Evolutionary conservation across 2,113 vertebrate genomes (phyloP), one percentile per base, ranked within the genome.

Genomic region (Alosa alosa): DNA sequence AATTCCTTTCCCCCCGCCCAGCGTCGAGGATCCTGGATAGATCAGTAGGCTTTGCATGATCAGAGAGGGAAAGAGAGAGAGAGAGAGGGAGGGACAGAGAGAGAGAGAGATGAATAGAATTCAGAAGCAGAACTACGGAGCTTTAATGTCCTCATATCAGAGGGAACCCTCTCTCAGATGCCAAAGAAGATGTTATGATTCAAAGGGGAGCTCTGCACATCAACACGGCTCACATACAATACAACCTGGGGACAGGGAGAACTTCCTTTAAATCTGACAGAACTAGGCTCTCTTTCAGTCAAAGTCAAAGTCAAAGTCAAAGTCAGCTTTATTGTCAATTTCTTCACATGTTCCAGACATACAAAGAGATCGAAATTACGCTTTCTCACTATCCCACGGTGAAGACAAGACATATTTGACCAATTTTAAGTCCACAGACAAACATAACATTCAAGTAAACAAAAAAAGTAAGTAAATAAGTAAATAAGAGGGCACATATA

Each of bases 91-190:
- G 64, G 36, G 60, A 68, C 6, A 25, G 60, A 68, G n/a, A 72
- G 64, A 25, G 64, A 72, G 8, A 9, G 64, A 25, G 64, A 72
- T 25, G 25, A 31, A 72, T 0, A 72, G n/a, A 10, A 36, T 10
- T 31, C 25, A 68, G 52, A 68, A 7, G 60, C 64, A 72, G 31
- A 36, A 36, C 25, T 31, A 4, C 9, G 10, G 10, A 10, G 68
- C 41, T 84, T 84, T 78, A 84, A 72, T 84, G n/a, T 36, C 22
- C 22, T 31, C 25, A 31, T 68, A 13, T 72, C 64, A 13, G 60
- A n/a, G 60, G 22, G 22, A 64, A 25, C 60, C 22, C 60, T 64
- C 60, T n/a, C 64, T 36, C n/a, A 72, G n/a, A 72, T 10, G 4
- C n/a, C 9, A 31, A 36, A 36, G 64, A 72, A 31, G 64, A 13